Conservation (phyloP, 2,888 invertebrate species). For the Drepana falcataria region DNA sequence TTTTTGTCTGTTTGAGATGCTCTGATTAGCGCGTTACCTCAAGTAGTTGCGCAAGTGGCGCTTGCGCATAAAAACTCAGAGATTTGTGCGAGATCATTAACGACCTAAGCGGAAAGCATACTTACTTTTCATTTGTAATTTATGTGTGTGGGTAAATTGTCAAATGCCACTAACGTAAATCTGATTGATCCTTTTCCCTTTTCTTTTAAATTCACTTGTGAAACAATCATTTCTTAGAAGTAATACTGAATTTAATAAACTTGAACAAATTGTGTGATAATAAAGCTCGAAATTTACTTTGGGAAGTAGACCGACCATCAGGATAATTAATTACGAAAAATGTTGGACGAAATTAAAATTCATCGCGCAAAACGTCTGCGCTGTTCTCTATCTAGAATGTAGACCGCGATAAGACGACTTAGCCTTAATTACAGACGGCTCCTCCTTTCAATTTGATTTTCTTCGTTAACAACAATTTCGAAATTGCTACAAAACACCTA, state of each 20-base stretch:
- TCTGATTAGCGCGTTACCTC: conserved; percentile 57
- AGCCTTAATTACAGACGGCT: conserved; percentile 24
- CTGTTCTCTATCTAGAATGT: conserved; percentile 15
- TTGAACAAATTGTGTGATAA: conserved; percentile 3
- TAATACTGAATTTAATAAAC: conserved; percentile 2
- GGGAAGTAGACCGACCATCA: conserved; percentile 9
- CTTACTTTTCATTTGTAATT: no score
- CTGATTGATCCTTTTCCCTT: no score
- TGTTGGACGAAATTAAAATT: conserved; percentile 16
- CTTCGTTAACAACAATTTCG: not conserved
- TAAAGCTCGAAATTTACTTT: conserved; percentile 3
- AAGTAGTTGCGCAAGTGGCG: conserved; percentile 35
- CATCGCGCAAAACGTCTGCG: conserved; percentile 15
- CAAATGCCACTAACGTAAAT: no score
- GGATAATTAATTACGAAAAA: conserved; percentile 24
- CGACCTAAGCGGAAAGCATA: no score
- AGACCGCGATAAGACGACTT: conserved; percentile 16
- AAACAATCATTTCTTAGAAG: no score
- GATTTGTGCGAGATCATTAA: conserved; percentile 19
- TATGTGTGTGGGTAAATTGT: no score
- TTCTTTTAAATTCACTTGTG: no score
- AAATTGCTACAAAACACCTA: no score
- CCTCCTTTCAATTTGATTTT: conserved; percentile 6
- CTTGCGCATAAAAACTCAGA: conserved; percentile 29
- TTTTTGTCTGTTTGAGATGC: conserved; percentile 48